Percentiles rank a stretch among this genome's conserved stretches.
phyloP scores from a whole-genome alignment of 2,113 vertebrate species.

The Oncorhynchus masou region DNA sequence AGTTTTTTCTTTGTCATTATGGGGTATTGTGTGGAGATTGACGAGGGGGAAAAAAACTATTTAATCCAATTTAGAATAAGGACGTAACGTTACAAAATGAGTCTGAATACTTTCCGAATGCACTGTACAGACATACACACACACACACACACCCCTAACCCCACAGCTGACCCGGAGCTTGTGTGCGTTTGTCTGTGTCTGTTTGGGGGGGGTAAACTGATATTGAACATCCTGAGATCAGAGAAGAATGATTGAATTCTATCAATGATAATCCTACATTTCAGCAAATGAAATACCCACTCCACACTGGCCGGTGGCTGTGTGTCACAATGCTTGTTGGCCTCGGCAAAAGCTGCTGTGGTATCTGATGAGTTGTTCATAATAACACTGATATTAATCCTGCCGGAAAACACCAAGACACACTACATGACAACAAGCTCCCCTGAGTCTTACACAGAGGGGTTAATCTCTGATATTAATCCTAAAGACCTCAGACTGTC shows the following conservation, averaged over 20 bases:
- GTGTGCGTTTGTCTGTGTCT: slow-evolving; percentile 6
- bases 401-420: slow-evolving; percentile 10
- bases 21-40: too few species aligned
- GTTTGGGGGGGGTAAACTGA: slow-evolving; percentile 57
- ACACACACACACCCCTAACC: not conserved
- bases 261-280: slow-evolving; percentile 66
- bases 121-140: not conserved
- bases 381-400: slow-evolving; percentile 73
- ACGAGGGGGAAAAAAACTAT: too few species aligned
- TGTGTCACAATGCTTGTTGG: slow-evolving; percentile 66
- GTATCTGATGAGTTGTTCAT: slow-evolving; percentile 77
- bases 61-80: too few species aligned
- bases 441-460: not conserved
- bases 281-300: slow-evolving; percentile 71
- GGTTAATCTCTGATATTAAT: not conserved
- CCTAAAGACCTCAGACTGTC: not conserved
- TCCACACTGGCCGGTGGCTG: slow-evolving; percentile 37
- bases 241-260: slow-evolving; percentile 70
- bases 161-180: too few species aligned
- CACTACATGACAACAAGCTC: not conserved
- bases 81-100: too few species aligned
- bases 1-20: too few species aligned
- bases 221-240: slow-evolving; percentile 72
- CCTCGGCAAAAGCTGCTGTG: slow-evolving; percentile 61
- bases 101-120: too few species aligned